phyloP scores from a whole-genome alignment of 2,888 invertebrate species.

The Platynereis dumerilii region DNA sequence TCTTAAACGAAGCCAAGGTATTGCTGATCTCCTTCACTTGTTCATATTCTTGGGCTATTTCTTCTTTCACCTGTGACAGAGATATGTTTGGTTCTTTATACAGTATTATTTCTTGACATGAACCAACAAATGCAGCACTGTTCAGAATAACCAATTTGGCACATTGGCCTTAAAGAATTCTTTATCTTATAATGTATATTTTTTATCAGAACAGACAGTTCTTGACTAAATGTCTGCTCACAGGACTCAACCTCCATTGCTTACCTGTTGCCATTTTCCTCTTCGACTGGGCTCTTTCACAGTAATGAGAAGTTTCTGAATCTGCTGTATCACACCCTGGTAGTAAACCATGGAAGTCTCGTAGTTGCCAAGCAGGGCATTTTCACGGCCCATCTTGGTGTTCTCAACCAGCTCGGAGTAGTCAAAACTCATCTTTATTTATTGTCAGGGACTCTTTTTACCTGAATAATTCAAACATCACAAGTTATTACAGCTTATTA shows the following conservation, averaged over 20 bases:
- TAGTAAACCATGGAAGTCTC: conserved; percentile 93
- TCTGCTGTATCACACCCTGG: conserved; percentile 89
- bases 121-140: too few relatives aligned
- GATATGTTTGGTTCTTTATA: conserved; percentile 5
- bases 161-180: too few relatives aligned
- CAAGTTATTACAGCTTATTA: too few relatives aligned
- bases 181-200: too few relatives aligned
- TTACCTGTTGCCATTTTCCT: conserved; percentile 73
- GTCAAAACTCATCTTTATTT: conserved; percentile 31
- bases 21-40: conserved; percentile 84
- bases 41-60: conserved; percentile 87
- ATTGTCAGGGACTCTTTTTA: too few relatives aligned
- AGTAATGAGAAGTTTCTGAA: conserved; percentile 81
- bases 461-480: too few relatives aligned
- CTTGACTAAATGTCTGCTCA: too few relatives aligned
- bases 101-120: background rate
- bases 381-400: conserved; percentile 92
- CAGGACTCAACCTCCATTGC: background rate
- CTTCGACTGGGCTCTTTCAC: conserved; percentile 41
- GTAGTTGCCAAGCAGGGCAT: conserved; percentile 93
- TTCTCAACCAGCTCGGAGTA: conserved; percentile 71
- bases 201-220: too few relatives aligned
- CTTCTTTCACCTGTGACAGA: conserved; percentile 77
- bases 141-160: too few relatives aligned
- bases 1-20: conserved; percentile 77